A percentile compares a stretch with the other conserved stretches of the same genome.
Evolutionary conservation across 2,113 vertebrate species (phyloP).

Genomic region (Erythrocercus mccallii): DNA sequence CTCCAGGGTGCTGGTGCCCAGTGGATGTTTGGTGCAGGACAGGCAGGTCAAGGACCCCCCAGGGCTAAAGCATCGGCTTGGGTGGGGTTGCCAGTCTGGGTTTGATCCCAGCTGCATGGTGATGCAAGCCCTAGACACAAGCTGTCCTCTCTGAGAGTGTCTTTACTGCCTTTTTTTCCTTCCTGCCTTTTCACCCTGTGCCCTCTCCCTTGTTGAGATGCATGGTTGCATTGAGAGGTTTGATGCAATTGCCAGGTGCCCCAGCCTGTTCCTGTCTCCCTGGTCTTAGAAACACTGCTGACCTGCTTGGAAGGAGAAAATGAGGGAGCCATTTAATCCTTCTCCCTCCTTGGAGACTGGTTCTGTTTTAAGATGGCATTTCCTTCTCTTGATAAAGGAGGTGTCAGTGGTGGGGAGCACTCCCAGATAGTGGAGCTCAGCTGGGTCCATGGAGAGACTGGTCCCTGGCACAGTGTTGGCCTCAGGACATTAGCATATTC

Average conservation of each 20-base stretch:
- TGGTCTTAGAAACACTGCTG: not conserved
- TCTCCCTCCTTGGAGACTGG: not conserved
- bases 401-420: not conserved
- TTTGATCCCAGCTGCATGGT: not conserved
- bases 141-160: not conserved
- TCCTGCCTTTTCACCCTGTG: not conserved
- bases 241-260: rapidly evolving
- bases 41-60: not conserved
- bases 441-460: not conserved
- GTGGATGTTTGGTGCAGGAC: not conserved
- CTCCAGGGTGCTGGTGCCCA: not conserved
- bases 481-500: not conserved
- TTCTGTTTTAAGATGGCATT: not conserved
- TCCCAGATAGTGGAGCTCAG: not conserved
- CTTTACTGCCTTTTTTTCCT: not conserved
- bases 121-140: not conserved
- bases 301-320: not conserved
- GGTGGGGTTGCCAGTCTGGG: not conserved
- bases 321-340: not conserved
- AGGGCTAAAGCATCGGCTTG: not conserved
- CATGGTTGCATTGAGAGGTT: not conserved
- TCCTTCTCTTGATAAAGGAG: not conserved
- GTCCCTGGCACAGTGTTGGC: not conserved
- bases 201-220: not conserved
- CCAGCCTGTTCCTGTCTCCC: not conserved